phyloP scores from a whole-genome alignment of 2,888 invertebrate species.

The Trimorus sp. region DNA sequence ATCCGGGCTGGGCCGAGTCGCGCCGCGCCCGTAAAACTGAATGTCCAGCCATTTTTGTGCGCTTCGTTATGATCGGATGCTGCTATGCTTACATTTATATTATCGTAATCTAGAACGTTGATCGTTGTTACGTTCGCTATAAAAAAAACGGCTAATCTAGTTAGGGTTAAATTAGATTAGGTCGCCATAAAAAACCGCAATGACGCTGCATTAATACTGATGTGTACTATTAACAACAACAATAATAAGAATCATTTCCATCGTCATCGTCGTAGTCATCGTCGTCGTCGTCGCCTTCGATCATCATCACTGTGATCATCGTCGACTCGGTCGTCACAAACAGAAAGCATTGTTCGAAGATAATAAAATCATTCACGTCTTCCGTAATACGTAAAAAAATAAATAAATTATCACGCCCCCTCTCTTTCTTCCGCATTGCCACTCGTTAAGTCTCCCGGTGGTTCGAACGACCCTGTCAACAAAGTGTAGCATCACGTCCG shows the following conservation, averaged over 20 bases:
- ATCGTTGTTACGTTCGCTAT: slow-evolving; percentile 46
- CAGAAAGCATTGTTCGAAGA: slow-evolving; percentile 15
- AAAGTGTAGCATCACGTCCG: too few species aligned
- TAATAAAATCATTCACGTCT: slow-evolving; percentile 23
- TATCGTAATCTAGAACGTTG: slow-evolving; percentile 56
- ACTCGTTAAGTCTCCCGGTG: slow-evolving; percentile 39
- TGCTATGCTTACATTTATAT: slow-evolving; percentile 47
- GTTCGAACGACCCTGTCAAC: neutral
- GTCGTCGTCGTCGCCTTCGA: neutral
- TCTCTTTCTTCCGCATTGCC: slow-evolving; percentile 45
- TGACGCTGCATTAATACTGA: slow-evolving; percentile 62
- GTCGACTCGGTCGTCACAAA: slow-evolving; percentile 33
- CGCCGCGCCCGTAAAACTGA: slow-evolving; percentile 17
- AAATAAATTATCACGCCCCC: slow-evolving; percentile 48
- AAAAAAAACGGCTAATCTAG: slow-evolving; percentile 53
- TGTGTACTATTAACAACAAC: slow-evolving; percentile 58
- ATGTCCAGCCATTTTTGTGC: slow-evolving; percentile 43
- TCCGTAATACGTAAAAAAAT: slow-evolving; percentile 37
- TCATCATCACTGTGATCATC: neutral
- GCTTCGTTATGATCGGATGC: slow-evolving; percentile 33
- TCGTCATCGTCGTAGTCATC: slow-evolving; percentile 16
- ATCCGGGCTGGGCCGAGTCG: slow-evolving; percentile 13
- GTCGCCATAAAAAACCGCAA: slow-evolving; percentile 58
- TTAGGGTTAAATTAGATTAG: slow-evolving; percentile 55
- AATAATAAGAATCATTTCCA: slow-evolving; percentile 34